Base-by-base conservation (phyloP, 2,888 invertebrate genomes). In the Archips xylosteana region DNA sequence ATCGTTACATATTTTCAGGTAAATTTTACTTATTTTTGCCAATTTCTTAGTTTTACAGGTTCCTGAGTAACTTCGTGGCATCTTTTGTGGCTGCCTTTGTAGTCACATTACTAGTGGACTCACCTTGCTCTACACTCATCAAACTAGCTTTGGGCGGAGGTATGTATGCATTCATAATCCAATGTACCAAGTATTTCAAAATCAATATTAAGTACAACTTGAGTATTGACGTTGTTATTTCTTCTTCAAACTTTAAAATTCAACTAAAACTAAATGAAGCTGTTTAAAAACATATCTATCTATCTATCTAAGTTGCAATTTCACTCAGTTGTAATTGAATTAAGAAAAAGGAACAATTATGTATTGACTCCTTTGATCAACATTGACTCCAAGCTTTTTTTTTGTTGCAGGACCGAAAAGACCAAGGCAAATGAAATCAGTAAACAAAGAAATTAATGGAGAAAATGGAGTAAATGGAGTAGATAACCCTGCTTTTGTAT, bases 121-220 rank as follows among this genome's bases (percentile, higher is more conserved):
- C 76, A 0, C 79, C 79, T 23, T 78, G 75, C 71, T 77, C 78
- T 47, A 76, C 72, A 3, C 32, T 79, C 4, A 75, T 76, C 34
- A 78, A 78, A 66, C 62, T 76, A 12, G 32, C 76, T 3, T 57
- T 79, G 34, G 70, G 71, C 67, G 71, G 71, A 73, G 77, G 78
- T 78, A 74, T 12, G 70, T 51, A 4, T 6, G 3, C 4, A 49
- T n/a, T 49, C 49, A 49, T 49, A 4, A 49, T 45, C 10, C 1
- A 12, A 45, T n/a, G 3, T 51, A n/a, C 45, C 9, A n/a, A n/a
- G 10, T n/a, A 3, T 3, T n/a, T n/a, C 9, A n/a, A n/a, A 13
- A n/a, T 9, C 39, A 39, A 39, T 39, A 39, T 4, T 6, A 39
- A 5, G 5, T 39, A 39, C 39, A 39, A 3, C 6, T 39, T 4